Percentiles rank a stretch among this genome's conserved stretches.
phyloP scores from a whole-genome alignment of 2,888 invertebrate genomes.

The Venustoraphidia nigricollis region DNA sequence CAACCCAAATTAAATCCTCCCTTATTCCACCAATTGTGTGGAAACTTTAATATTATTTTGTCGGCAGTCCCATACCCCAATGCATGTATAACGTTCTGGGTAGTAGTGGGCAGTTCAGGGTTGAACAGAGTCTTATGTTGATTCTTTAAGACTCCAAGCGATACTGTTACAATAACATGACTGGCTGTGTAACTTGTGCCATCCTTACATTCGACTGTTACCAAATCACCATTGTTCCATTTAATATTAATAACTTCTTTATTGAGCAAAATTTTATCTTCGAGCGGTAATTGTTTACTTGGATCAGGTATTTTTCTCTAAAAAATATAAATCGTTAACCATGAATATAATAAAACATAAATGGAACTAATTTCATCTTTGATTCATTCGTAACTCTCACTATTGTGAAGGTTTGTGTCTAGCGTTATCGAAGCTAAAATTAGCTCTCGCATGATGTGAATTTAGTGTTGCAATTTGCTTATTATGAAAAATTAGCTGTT shows the following conservation, averaged over 20 bases:
- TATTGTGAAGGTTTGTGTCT: too few species aligned
- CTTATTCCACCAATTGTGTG: constrained; percentile 44
- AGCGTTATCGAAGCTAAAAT: too few species aligned
- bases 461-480: too few species aligned
- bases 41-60: constrained; percentile 50
- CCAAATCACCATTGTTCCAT: constrained; percentile 21
- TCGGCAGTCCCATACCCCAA: constrained; percentile 48
- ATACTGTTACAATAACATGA: constrained; percentile 50
- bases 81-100: constrained; percentile 37
- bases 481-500: too few species aligned
- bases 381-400: too few species aligned
- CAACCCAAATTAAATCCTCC: constrained; percentile 40
- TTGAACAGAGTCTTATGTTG: constrained; percentile 33
- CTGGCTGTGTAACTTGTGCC: constrained; percentile 36
- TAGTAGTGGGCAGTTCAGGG: constrained; percentile 36
- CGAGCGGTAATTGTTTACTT: constrained; percentile 16
- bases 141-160: constrained; percentile 53
- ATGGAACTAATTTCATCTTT: too few species aligned
- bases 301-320: constrained; percentile 22
- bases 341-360: too few species aligned
- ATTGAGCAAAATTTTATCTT: constrained; percentile 21
- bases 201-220: constrained; percentile 32
- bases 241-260: constrained; percentile 22
- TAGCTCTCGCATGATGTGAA: too few species aligned
- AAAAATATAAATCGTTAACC: constrained; percentile 10